phyloP scores from a whole-genome alignment of 2,113 vertebrate species.

The Mobula hypostoma region DNA sequence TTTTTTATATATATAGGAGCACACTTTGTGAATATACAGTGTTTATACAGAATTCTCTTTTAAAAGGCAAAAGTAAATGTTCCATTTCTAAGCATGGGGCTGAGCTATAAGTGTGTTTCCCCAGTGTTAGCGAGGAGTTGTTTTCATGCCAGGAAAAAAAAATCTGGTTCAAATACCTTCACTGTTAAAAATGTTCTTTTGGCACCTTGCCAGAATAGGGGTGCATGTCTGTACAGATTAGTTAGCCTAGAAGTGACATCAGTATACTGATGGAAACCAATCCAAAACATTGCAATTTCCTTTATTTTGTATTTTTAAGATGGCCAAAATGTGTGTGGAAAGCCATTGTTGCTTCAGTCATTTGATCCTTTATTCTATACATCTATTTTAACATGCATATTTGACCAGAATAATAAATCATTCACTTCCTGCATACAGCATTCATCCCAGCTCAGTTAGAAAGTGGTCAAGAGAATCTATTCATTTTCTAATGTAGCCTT shows the following conservation, averaged over 20 bases:
- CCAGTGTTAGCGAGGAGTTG: background rate
- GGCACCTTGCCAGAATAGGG: background rate
- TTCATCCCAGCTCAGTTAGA: background rate
- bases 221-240: conserved; percentile 22
- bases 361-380: background rate
- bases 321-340: background rate
- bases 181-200: background rate
- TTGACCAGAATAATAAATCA: background rate
- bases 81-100: background rate
- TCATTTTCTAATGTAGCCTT: background rate
- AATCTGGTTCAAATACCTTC: background rate
- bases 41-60: background rate
- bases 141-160: background rate
- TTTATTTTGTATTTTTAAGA: background rate
- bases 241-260: background rate
- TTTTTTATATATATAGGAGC: background rate
- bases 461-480: background rate
- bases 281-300: background rate
- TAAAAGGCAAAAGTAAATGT: background rate
- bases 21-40: background rate
- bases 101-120: background rate
- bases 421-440: too few relatives aligned
- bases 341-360: too few relatives aligned
- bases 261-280: too few relatives aligned
- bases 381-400: background rate